Evolutionary conservation across 2,113 vertebrate species (phyloP), one percentile per base, ranked within the genome.

Genomic region (Talpa occidentalis): DNA sequence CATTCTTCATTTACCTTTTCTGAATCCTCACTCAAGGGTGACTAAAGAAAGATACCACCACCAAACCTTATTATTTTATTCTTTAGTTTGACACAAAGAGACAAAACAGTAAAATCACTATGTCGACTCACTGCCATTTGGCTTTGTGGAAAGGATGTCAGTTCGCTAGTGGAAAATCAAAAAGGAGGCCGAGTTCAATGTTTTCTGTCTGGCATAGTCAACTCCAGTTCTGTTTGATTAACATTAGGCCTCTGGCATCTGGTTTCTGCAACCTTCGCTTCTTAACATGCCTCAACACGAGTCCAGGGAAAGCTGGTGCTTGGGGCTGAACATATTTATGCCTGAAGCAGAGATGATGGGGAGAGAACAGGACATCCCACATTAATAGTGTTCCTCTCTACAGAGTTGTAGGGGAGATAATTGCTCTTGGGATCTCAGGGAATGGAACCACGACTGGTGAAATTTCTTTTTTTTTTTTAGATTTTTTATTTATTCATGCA

Each of bases 61-160:
- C 22, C n/a, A 70, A 74, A 80, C 30, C 28, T 87, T 15, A 2
- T 44, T 88, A 88, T 74, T 74, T 80, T 10, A 72, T 72, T 72
- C 28, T 73, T 56, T 64, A 54, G 72, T 40, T 64, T 15, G 14
- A 66, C 44, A 89, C 21, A 85, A 56, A 82, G 49, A 70, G 30
- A 93, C 69, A 78, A 14, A 82, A 40, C 28, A 35, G 30, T 49
- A 47, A 95, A 90, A 67, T 56, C 67, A 76, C 82, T 66, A 67
- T 60, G 72, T 95, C 11, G 10, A 17, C 52, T 26, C 69, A 67
- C 40, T 91, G 54, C 14, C 6, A 24, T 85, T 69, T 92, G 85
- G 40, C 28, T 70, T 82, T 42, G 16, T 90, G 56, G 59, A 16
- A 44, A 67, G 70, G 69, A 67, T 69, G 54, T 86, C 52, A 70